Base-by-base conservation (phyloP, 1,140 invertebrate species). In the Hyposmocoma kahamanoa region DNA sequence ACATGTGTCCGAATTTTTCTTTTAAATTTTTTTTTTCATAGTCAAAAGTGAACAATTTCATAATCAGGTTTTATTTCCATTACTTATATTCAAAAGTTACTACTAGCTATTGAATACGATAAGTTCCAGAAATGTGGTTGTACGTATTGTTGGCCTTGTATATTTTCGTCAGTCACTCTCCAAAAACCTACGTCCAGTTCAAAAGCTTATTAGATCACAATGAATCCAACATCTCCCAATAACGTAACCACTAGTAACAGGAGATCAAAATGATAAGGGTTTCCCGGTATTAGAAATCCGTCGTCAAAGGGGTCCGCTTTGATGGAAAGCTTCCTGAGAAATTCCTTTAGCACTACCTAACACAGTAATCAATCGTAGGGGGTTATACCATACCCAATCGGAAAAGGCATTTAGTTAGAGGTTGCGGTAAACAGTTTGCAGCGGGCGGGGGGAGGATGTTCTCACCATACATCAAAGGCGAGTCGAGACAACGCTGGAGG, bases 351-450 rank as follows among this genome's bases (percentile, higher is more conserved):
- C 57, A 51, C 58, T 53, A 59, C 49, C 49, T 53, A 70, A 63
- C 58, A 64, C 53, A 69, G 71, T 79, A 82, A 84, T 84, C 80
- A 84, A 80, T 82, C 72, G 78, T 66, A 63, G 66, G 48, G 60
- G 55, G 59, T 69, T 68, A 68, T 73, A 17, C 32, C n/a, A n/a
- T n/a, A n/a, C 32, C 62, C 61, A 65, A 77, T 73, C 67, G 74
- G 75, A 71, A 72, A 73, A 78, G 72, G 72, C 67, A 81, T 79
- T 78, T 84, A 83, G 78, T 80, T 80, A 57, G 62, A 76, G 69
- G 53, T 79, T 79, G 78, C 68, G 78, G 81, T 77, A 76, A 80
- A 75, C 72, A 77, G 76, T 82, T 81, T 82, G 80, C 69, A 62
- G 69, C 72, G 49, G 62, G 50, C 53, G 53, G 49, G 56, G 47